A percentile compares a stretch with the other conserved stretches of the same genome.
phyloP scores from a whole-genome alignment of 2,888 invertebrate species.

The Allophyes oxyacanthae region DNA sequence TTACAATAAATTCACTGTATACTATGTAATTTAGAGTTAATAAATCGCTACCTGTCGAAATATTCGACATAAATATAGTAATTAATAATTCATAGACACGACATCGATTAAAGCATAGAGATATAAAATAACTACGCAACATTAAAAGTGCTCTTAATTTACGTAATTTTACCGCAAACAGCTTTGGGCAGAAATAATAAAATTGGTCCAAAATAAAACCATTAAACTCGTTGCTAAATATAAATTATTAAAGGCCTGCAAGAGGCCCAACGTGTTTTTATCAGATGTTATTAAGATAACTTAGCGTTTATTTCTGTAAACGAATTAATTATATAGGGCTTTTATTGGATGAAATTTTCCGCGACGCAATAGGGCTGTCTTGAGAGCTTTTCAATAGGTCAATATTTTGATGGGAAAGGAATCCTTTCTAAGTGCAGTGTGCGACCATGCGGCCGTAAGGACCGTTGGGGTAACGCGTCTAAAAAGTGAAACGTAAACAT shows the following conservation, averaged over 20 bases:
- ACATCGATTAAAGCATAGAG: slow-evolving; percentile 14
- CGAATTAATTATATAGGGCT: background rate
- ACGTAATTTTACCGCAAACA: slow-evolving; percentile 10
- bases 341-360: too few species aligned
- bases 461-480: too few species aligned
- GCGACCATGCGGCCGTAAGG: too few species aligned
- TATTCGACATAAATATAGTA: slow-evolving; percentile 8
- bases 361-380: too few species aligned
- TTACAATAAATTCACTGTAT: too few species aligned
- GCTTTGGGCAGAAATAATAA: slow-evolving; percentile 23
- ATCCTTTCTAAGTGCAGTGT: too few species aligned
- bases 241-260: slow-evolving; percentile 4
- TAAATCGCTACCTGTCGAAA: slow-evolving; percentile 13
- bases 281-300: slow-evolving; percentile 12
- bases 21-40: background rate
- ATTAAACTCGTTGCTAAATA: slow-evolving; percentile 30
- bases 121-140: background rate
- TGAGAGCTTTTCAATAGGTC: too few species aligned
- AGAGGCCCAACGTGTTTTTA: slow-evolving; percentile 27
- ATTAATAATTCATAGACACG: slow-evolving; percentile 12
- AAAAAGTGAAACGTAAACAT: too few species aligned
- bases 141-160: background rate
- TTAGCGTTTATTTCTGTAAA: slow-evolving; percentile 19
- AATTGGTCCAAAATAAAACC: slow-evolving; percentile 20
- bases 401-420: too few species aligned